phyloP scores from a whole-genome alignment of 2,113 vertebrate genomes.

The Oncorhynchus masou region DNA sequence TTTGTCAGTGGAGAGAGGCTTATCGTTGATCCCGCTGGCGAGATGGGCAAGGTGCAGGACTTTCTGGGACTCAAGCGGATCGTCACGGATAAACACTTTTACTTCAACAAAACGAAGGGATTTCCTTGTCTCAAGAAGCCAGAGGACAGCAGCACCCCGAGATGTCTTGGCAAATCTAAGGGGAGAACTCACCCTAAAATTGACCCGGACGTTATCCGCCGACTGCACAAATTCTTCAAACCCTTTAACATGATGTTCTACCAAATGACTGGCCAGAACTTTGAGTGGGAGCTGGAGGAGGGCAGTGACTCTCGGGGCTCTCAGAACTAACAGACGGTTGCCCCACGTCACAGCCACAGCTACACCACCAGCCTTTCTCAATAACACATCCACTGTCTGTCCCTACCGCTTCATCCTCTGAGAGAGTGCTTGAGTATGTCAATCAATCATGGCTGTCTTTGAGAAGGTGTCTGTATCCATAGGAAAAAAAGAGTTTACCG shows the following conservation, averaged over 20 bases:
- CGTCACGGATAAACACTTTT: constrained; percentile 96
- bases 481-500: constrained; percentile 64
- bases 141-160: constrained; percentile 91
- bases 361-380: constrained; percentile 70
- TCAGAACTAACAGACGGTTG: constrained; percentile 57
- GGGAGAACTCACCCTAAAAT: constrained; percentile 98
- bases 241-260: constrained; percentile 99
- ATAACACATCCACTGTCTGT: constrained; percentile 38
- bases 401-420: constrained; percentile 44
- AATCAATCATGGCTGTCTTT: constrained; percentile 69
- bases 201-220: constrained; percentile 89
- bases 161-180: constrained; percentile 96
- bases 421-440: constrained; percentile 57
- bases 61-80: constrained; percentile 92
- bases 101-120: constrained; percentile 98
- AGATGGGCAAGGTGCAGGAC: constrained; percentile 97
- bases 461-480: constrained; percentile 66
- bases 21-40: constrained; percentile 91
- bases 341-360: constrained; percentile 46
- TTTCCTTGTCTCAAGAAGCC: constrained; percentile 98
- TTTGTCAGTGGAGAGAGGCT: constrained; percentile 95
- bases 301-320: constrained; percentile 57
- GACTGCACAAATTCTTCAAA: constrained; percentile 96
- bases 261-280: constrained; percentile 99
- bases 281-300: constrained; percentile 93